Base-by-base conservation (phyloP, 2,888 invertebrate species). In the Notocelia uddmanniana region DNA sequence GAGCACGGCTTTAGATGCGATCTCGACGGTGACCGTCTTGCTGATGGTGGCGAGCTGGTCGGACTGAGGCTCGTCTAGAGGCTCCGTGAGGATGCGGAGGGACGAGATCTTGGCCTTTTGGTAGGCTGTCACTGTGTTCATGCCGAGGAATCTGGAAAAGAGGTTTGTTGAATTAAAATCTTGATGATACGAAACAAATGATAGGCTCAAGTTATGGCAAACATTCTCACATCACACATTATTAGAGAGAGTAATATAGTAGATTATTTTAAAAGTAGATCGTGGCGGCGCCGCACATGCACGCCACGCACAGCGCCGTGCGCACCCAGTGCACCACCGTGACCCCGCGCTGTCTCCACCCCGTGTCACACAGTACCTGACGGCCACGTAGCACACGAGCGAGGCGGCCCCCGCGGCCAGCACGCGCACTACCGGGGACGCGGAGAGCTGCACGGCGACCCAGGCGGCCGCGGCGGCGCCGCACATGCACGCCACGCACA, bases 71-170 rank as follows among this genome's bases (percentile, higher is more conserved):
- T 83, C 83, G 0, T 79, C 74, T 0, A 77, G 52, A 0, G 87
- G 85, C 62, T 89, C 92, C 15, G 90, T 88, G 21, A 90, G 81
- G 80, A 98, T 98, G 83, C 96, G 96, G 63, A 98, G 94, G 1
- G 97, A 97, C 48, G 97, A 97, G 13, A 98, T 97, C 91, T 97
- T 97, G 79, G 98, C 98, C 74, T 97, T 95, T 82, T 98, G 97
- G 93, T 98, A 98, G n/a, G 98, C 98, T 69, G 96, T 96, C 63
- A 97, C 96, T 1, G 98, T 97, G 83, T 97, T 98, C 86, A 97
- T 96, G 74, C 98, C 97, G 76, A 98, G 94, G 87, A 97, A 97
- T 88, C 98, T 98, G 89, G 5, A 87, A 89, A 74, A 77, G 54
- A 31, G 8, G 31, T 31, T 31, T 31, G 5, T 31, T 31, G 3